Base-by-base conservation (phyloP, 2,113 vertebrate genomes). In the Eleginops maclovinus region DNA sequence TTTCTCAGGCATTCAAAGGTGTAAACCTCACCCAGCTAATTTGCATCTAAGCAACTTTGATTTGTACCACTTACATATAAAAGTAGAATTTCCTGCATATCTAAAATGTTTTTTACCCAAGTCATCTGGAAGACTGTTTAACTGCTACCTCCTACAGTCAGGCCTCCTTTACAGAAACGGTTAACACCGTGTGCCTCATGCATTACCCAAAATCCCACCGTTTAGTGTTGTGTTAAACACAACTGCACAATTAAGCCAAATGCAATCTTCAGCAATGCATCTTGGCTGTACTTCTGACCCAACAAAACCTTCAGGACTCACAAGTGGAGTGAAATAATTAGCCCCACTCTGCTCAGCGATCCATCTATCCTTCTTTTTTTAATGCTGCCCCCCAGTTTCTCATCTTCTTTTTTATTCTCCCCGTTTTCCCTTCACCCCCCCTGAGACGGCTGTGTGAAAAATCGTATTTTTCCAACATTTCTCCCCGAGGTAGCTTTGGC, bases 401-500 rank as follows among this genome's bases (percentile, higher is more conserved):
- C 79, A 74, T 89, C 79, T 86, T 87, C 74, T 76, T 71, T 83
- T 79, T 86, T 87, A 86, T 81, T 67, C 82, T 81, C 76, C 78
- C 70, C 72, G 1, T 46, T 53, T 87, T 46, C 54, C 53, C 43
- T 26, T 55, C 65, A 54, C 43, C 50, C 72, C 56, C 59, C 75
- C 76, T 36, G 87, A 91, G 89, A 93, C 77, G 64, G 78, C 75
- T 87, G 89, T 91, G 92, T 89, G 87, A 54, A 94, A 94, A 93
- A 93, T 91, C 50, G 19, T 79, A 91, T 92, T 94, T 95, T 94
- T 92, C 89, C 91, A 93, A 93, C 88, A 90, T 89, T 92, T 94
- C 80, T 93, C 92, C 93, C 94, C 1, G 90, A 93, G 93, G 93
- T 95, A 91, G 86, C 90, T 90, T 92, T 95, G 94, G 93, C 94